Conservation (phyloP, 2,113 vertebrate species). For the Camelus dromedarius region DNA sequence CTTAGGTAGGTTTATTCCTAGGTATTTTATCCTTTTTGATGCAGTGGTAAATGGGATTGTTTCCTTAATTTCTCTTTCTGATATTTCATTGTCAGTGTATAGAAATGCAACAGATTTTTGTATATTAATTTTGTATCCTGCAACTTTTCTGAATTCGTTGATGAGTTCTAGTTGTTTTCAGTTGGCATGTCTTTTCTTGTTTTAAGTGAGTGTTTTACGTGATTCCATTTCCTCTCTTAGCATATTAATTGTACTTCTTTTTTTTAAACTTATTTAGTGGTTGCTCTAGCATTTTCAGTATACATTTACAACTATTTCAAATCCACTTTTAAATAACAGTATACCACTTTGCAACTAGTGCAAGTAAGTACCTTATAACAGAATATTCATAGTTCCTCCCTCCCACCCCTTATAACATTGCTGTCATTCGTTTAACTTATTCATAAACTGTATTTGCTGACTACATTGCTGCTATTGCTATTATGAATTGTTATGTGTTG, state of each 20-base stretch:
- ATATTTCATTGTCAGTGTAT: too few species aligned
- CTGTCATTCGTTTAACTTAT: background rate
- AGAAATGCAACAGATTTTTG: too few species aligned
- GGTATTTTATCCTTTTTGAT: too few species aligned
- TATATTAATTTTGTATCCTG: too few species aligned
- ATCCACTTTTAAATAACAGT: background rate
- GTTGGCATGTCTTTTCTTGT: background rate
- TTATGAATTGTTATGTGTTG: background rate
- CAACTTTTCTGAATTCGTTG: too few species aligned
- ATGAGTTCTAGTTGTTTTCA: too few species aligned
- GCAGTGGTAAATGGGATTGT: too few species aligned
- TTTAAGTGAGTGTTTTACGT: background rate
- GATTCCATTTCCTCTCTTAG: background rate
- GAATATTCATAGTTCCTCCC: background rate
- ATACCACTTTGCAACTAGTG: background rate
- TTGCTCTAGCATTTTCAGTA: constrained; percentile 1
- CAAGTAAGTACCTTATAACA: background rate
- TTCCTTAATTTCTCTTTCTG: too few species aligned
- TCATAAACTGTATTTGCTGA: background rate
- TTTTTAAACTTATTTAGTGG: background rate
- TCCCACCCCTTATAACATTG: background rate
- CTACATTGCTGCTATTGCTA: background rate
- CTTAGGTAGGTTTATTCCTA: too few species aligned
- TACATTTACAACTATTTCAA: background rate
- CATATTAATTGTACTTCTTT: background rate